These are phyloP conservation scores for Propithecus deckenii DNA, from an alignment of 2,797 vertebrate species.

Conservation along the genomic window DNA sequence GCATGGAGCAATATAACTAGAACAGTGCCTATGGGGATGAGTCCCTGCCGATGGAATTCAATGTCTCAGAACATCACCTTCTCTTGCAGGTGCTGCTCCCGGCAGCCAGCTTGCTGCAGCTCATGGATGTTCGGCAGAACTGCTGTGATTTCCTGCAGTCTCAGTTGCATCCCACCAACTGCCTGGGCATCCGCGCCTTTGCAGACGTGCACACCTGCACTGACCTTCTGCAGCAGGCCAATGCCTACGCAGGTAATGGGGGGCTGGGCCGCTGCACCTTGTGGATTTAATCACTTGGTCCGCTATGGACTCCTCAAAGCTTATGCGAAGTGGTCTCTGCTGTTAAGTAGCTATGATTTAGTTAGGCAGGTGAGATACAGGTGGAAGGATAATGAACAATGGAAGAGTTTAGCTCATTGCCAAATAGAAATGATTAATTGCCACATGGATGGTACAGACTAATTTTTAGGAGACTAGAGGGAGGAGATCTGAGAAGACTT, in stretches of 20 bases:
- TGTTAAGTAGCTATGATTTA: not conserved
- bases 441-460: not conserved
- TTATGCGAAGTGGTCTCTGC: not conserved
- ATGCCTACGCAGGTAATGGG: conserved; percentile 93
- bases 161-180: conserved; percentile 96
- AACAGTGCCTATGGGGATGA: not conserved
- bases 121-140: conserved; percentile 96
- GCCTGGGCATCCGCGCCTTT: conserved; percentile 96
- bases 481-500: not conserved
- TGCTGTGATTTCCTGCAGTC: conserved; percentile 98
- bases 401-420: not conserved
- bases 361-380: not conserved
- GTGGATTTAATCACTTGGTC: not conserved
- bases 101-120: conserved; percentile 94
- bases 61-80: conserved; percentile 29
- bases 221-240: conserved; percentile 93
- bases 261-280: not conserved
- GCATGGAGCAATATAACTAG: too few relatives aligned
- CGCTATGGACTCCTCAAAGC: not conserved
- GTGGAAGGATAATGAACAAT: not conserved
- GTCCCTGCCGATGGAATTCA: not conserved
- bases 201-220: conserved; percentile 96
- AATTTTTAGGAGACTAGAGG: not conserved
- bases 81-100: conserved; percentile 92
- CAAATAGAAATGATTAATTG: not conserved